Evolutionary conservation across 2,797 vertebrate genomes (phyloP), one percentile per base, ranked within the genome.

Genomic region (Channa striata): DNA sequence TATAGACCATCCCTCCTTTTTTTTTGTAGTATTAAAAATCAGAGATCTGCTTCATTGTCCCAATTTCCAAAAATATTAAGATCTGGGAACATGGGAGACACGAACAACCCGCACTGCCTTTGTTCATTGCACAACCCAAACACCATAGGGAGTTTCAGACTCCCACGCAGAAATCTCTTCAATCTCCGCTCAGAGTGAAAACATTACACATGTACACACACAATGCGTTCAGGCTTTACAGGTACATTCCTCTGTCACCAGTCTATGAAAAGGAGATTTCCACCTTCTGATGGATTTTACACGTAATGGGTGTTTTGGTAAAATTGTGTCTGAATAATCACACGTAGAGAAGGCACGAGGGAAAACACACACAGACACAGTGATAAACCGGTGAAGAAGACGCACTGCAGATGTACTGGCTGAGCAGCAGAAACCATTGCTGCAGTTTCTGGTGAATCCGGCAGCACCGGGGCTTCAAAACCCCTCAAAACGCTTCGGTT

Each of bases 321-420:
- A 48, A 64, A 59, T 33, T 47, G 50, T 44, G 25, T 44, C 52
- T 12, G 50, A 56, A 74, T 59, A 74, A 46, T 47, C 49, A 20
- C 60, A 57, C 11, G 14, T 65, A 58, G 39, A 58, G 30, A 61
- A 36, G 20, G 42, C 43, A 57, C 34, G 12, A 21, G 10, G 49
- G 5, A 33, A 42, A 59, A 61, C 11, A 42, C 61, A 70, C 71
- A 53, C 42, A 63, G 11, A 53, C 33, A 62, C 13, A 59, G 7
- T 17, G n/a, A 11, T 8, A 17, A 59, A 50, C 23, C 23, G 54
- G 23, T 43, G 53, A 75, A 42, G 50, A 10, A 53, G 68, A 65
- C 17, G 43, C 74, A 87, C 48, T 87, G 81, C 85, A 80, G 72
- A 78, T 59, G 37, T 57, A 62, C 47, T 36, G 69, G 56, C 17